phyloP scores from a whole-genome alignment of 2,113 vertebrate genomes.

The Butastur rufipennis region DNA sequence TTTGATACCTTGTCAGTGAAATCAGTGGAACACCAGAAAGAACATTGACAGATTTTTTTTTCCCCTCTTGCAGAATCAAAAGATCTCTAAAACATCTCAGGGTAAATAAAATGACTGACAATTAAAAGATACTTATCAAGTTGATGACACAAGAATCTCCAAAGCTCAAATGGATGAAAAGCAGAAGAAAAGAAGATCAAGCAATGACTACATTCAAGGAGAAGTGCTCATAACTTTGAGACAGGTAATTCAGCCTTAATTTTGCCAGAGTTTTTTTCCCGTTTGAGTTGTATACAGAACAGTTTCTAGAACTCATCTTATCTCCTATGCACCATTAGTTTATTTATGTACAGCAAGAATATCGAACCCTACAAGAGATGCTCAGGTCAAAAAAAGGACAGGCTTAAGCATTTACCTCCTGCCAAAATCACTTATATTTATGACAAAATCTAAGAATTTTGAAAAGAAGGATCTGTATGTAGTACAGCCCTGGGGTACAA shows the following conservation, averaged over 20 bases:
- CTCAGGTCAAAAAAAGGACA: conserved; percentile 15
- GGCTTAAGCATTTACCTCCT: neutral
- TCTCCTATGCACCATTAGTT: neutral
- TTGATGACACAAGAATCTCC: neutral
- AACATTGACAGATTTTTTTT: neutral
- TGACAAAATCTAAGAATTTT: neutral
- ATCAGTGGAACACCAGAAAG: neutral
- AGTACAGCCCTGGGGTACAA: neutral
- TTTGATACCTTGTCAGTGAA: neutral
- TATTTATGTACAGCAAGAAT: neutral
- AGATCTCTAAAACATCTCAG: neutral
- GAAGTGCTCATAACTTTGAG: neutral
- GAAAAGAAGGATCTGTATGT: neutral
- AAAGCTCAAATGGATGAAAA: neutral
- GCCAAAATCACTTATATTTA: neutral
- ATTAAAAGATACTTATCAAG: neutral
- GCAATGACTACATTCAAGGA: neutral
- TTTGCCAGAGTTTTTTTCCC: neutral
- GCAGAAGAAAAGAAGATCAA: neutral
- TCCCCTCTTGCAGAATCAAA: neutral
- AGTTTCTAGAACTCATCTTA: neutral
- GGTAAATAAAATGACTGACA: neutral
- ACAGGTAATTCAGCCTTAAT: neutral
- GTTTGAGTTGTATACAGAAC: neutral
- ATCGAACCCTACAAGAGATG: neutral